A percentile compares a stretch with the other conserved stretches of the same genome.
phyloP scores from a whole-genome alignment of 2,888 invertebrate species.

The Agrochola circellaris region DNA sequence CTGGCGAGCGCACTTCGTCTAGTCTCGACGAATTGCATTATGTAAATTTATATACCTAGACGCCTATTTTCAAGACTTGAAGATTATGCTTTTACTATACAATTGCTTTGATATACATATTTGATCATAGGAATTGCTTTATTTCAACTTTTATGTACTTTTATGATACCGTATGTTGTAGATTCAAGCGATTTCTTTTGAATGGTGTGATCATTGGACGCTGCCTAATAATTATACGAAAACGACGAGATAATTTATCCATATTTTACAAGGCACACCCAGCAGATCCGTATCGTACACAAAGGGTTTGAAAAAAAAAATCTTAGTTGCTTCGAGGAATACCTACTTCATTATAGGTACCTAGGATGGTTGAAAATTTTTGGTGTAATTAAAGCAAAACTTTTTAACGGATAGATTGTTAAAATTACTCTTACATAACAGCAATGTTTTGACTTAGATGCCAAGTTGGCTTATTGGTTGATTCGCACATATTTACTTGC shows the following conservation, averaged over 20 bases:
- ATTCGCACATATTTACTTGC: too few species aligned
- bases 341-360: too few species aligned
- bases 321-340: not conserved
- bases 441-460: constrained; percentile 8
- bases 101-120: constrained; percentile 44
- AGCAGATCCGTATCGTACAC: too few species aligned
- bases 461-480: too few species aligned
- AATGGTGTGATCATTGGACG: not conserved
- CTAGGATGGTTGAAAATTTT: too few species aligned
- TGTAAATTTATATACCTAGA: constrained; percentile 85
- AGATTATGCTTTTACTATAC: constrained; percentile 55
- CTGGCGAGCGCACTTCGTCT: constrained; percentile 81
- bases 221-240: not conserved
- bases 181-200: not conserved
- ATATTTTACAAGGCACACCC: not conserved
- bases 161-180: not conserved
- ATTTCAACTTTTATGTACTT: constrained; percentile 7
- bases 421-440: not conserved
- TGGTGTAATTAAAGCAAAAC: not conserved
- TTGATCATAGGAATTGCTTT: constrained; percentile 47
- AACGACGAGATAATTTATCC: not conserved
- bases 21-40: constrained; percentile 90
- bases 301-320: not conserved
- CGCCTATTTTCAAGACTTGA: constrained; percentile 77
- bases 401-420: not conserved